These are phyloP conservation scores for Poecilia picta DNA, from an alignment of 2,797 vertebrate species.

Conservation along the genomic window DNA sequence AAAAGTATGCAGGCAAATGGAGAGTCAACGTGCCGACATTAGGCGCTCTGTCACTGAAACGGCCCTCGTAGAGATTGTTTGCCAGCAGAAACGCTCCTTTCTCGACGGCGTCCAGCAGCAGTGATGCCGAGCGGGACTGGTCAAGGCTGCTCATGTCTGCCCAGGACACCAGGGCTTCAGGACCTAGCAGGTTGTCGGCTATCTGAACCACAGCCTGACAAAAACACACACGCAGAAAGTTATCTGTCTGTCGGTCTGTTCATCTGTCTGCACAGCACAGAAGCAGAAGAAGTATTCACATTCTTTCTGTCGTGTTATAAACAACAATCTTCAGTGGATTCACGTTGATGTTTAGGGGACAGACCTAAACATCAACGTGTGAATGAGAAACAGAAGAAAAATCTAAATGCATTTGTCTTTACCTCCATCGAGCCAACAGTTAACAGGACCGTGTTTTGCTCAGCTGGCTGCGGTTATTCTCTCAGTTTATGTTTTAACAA, in stretches of 20 bases:
- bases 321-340: neutral
- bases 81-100: conserved; percentile 78
- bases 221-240: conserved; percentile 8
- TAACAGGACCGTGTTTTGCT: neutral
- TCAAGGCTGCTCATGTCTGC: conserved; percentile 72
- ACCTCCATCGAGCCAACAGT: neutral
- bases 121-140: conserved; percentile 74
- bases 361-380: neutral
- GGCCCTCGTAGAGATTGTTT: conserved; percentile 81
- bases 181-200: conserved; percentile 76
- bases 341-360: neutral
- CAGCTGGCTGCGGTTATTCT: neutral
- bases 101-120: conserved; percentile 75
- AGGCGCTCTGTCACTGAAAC: conserved; percentile 80
- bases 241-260: conserved; percentile 13
- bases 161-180: conserved; percentile 77
- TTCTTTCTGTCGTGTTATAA: neutral
- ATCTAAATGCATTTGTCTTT: neutral
- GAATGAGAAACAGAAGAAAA: neutral
- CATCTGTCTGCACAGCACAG: conserved; percentile 3
- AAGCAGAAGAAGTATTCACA: neutral
- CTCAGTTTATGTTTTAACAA: neutral
- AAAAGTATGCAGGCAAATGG: neutral
- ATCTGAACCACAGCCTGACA: conserved; percentile 75
- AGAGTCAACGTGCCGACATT: conserved; percentile 70